phyloP scores from a whole-genome alignment of 2,888 invertebrate species.

The Limnephilus lunatus region DNA sequence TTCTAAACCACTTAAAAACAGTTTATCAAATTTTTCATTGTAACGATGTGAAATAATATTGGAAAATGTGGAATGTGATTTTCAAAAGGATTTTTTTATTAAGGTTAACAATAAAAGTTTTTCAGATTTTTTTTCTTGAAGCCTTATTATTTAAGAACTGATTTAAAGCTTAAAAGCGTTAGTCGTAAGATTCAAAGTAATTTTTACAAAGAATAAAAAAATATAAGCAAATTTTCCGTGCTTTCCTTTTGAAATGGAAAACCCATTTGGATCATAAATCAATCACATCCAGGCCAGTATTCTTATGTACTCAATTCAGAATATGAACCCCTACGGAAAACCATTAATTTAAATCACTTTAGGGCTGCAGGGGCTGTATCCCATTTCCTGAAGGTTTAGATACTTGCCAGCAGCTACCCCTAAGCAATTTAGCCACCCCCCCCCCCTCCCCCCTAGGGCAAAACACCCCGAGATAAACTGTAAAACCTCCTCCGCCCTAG shows the following conservation, averaged over 20 bases:
- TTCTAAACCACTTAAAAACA: too few relatives aligned
- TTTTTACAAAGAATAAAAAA: background rate
- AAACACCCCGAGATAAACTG: conserved; percentile 38
- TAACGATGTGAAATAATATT: too few relatives aligned
- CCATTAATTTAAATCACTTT: conserved; percentile 64
- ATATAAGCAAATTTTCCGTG: background rate
- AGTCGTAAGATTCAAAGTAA: background rate
- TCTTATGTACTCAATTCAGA: conserved; percentile 11
- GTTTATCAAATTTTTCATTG: too few relatives aligned
- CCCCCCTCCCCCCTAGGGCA: background rate
- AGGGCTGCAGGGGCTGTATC: conserved; percentile 45
- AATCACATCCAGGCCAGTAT: background rate
- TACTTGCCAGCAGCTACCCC: conserved; percentile 28
- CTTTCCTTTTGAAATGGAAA: background rate
- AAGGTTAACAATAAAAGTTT: too few relatives aligned
- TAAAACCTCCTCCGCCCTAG: conserved; percentile 26
- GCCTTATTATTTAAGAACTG: too few relatives aligned
- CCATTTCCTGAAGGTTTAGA: conserved; percentile 44
- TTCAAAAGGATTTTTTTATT: too few relatives aligned
- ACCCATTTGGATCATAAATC: conserved; percentile 19
- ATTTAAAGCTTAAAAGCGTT: background rate
- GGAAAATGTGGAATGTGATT: too few relatives aligned
- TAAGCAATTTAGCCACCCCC: conserved; percentile 40
- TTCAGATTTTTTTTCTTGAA: too few relatives aligned
- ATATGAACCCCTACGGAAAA: conserved; percentile 59